A percentile compares a stretch with the other conserved stretches of the same genome.
These are phyloP conservation scores for Diloba caeruleocephala DNA, from an alignment of 2,888 invertebrate genomes.

Conservation along the genomic window DNA sequence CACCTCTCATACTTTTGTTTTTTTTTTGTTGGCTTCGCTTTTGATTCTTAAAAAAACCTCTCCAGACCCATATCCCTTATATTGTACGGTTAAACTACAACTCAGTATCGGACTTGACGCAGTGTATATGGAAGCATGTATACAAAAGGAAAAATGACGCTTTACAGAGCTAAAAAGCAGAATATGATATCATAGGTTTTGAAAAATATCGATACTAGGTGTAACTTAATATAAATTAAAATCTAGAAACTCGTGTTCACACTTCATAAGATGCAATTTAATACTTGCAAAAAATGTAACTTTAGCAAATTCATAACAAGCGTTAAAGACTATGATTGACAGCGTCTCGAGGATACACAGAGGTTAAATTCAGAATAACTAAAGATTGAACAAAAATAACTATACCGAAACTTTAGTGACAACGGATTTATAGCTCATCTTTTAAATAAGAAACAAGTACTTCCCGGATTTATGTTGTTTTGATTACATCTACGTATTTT, in stretches of 20 bases:
- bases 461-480: conserved; percentile 14
- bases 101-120: no score
- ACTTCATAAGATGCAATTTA: conserved; percentile 32
- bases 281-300: conserved; percentile 31
- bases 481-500: conserved; percentile 29
- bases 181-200: conserved; percentile 14
- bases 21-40: no score
- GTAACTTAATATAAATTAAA: conserved; percentile 22
- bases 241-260: conserved; percentile 19
- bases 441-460: conserved; percentile 31
- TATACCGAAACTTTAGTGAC: conserved; percentile 26
- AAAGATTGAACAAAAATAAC: conserved; percentile 28
- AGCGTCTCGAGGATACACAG: conserved; percentile 46
- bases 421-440: conserved; percentile 46
- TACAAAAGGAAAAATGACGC: neutral
- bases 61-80: no score
- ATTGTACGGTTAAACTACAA: no score
- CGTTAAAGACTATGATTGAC: conserved; percentile 46
- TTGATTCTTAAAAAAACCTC: no score
- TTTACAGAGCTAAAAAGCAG: conserved; percentile 11
- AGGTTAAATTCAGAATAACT: conserved; percentile 48
- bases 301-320: conserved; percentile 37
- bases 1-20: no score
- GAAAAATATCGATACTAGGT: conserved; percentile 6
- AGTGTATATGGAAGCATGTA: no score